These are phyloP conservation scores for Agrochola circellaris DNA, from an alignment of 2,888 invertebrate genomes.

Conservation along the genomic window DNA sequence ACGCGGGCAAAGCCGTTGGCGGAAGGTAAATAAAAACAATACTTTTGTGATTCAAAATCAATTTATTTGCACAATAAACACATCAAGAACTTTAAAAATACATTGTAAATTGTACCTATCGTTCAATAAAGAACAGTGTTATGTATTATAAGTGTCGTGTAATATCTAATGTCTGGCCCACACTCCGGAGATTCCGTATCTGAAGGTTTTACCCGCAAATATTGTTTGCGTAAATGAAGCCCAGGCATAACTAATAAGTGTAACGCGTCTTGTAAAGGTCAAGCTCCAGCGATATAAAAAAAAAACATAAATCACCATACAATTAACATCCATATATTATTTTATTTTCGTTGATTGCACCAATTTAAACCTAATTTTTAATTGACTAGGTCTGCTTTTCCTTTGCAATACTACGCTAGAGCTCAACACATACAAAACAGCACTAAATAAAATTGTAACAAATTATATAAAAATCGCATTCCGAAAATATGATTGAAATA, in stretches of 20 bases:
- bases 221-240: constrained; percentile 43
- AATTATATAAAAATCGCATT: constrained; percentile 56
- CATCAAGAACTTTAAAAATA: constrained; percentile 65
- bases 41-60: constrained; percentile 59
- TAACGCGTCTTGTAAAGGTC: constrained; percentile 18
- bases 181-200: constrained; percentile 57
- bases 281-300: constrained; percentile 45
- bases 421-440: constrained; percentile 36
- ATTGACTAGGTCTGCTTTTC: constrained; percentile 44
- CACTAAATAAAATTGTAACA: constrained; percentile 52
- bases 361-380: constrained; percentile 25
- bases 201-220: constrained; percentile 32
- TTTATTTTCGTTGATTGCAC: constrained; percentile 21
- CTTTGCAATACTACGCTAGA: constrained; percentile 29
- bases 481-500: constrained; percentile 40
- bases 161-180: constrained; percentile 48
- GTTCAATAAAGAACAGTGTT: constrained; percentile 38
- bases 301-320: constrained; percentile 8
- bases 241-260: constrained; percentile 38
- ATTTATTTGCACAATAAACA: constrained; percentile 73
- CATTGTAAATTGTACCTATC: constrained; percentile 56
- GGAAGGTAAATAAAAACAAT: constrained; percentile 26
- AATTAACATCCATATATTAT: constrained; percentile 6
- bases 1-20: too few species aligned
- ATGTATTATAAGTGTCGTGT: constrained; percentile 40